These are phyloP conservation scores for Oxyteleia sp. DNA, from an alignment of 2,888 invertebrate genomes.

Conservation along the genomic window DNA sequence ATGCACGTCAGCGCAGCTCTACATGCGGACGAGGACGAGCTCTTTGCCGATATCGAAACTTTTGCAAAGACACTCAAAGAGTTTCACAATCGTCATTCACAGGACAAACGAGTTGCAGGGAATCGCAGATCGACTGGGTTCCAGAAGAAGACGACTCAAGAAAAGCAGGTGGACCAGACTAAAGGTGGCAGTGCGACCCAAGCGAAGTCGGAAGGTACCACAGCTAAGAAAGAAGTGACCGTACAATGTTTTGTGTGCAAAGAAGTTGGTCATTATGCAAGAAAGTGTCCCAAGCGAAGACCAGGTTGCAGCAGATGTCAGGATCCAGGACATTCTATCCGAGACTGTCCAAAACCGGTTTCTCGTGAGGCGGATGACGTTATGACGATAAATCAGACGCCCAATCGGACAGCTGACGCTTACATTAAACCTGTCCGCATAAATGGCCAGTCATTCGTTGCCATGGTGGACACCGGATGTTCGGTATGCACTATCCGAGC, in stretches of 20 bases:
- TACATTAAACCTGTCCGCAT: constrained; percentile 51
- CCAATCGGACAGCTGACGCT: constrained; percentile 12
- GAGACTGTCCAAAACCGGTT: constrained; percentile 17
- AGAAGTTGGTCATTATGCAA: constrained; percentile 39
- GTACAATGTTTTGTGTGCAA: constrained; percentile 43
- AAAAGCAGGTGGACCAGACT: not conserved
- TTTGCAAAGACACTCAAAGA: not conserved
- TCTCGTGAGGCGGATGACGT: constrained; percentile 13
- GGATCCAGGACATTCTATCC: not conserved
- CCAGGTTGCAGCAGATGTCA: not conserved
- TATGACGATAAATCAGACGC: not conserved
- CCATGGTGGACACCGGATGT: constrained; percentile 68
- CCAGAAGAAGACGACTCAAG: constrained; percentile 8
- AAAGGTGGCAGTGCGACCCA: too few species aligned
- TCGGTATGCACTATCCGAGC: constrained; percentile 66
- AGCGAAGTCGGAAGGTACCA: too few species aligned
- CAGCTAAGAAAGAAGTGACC: not conserved
- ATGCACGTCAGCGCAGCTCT: constrained; percentile 1
- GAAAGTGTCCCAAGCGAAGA: constrained; percentile 44
- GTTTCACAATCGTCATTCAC: not conserved
- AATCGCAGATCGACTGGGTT: not conserved
- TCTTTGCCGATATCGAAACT: constrained; percentile 10
- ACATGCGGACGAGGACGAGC: constrained; percentile 14
- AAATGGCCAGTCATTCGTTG: constrained; percentile 15
- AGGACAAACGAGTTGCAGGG: not conserved